Evolutionary conservation across 2,797 vertebrate genomes (phyloP).

Genomic region (Scarus forsteni): DNA sequence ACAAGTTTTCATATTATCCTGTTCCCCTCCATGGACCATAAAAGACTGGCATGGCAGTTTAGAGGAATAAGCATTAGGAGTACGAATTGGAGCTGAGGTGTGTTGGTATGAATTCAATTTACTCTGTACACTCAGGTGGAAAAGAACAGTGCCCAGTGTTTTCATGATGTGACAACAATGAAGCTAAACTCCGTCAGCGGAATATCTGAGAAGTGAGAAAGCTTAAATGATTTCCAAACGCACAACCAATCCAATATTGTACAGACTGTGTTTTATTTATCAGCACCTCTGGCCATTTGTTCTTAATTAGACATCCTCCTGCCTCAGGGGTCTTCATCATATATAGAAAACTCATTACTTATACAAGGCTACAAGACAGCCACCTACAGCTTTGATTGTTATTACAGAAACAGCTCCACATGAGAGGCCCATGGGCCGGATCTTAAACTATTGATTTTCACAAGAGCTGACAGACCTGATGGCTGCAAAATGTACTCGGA

Average conservation of each 20-base stretch:
- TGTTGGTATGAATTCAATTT: constrained; percentile 40
- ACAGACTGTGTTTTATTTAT: constrained; percentile 71
- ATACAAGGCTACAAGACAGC: constrained; percentile 67
- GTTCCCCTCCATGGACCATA: constrained; percentile 27
- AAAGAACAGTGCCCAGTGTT: constrained; percentile 42
- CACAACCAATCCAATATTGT: constrained; percentile 58
- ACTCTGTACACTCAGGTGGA: constrained; percentile 54
- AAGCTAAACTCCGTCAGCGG: constrained; percentile 50
- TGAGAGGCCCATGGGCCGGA: constrained; percentile 60
- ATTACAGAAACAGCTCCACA: constrained; percentile 68
- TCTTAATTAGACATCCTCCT: constrained; percentile 72
- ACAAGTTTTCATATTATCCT: constrained; percentile 27
- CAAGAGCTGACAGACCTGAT: constrained; percentile 75
- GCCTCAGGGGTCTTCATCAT: constrained; percentile 61
- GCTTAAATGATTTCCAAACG: constrained; percentile 43
- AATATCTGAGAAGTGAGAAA: constrained; percentile 20
- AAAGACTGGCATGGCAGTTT: constrained; percentile 31
- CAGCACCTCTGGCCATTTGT: constrained; percentile 68
- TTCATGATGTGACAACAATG: constrained; percentile 45
- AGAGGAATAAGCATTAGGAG: constrained; percentile 40
- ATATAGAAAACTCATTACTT: constrained; percentile 74
- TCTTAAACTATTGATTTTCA: constrained; percentile 77
- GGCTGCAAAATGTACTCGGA: constrained; percentile 72
- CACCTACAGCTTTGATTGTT: constrained; percentile 67
- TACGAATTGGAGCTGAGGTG: constrained; percentile 21